phyloP scores from a whole-genome alignment of 2,113 vertebrate species.

The Nettapus auritus region DNA sequence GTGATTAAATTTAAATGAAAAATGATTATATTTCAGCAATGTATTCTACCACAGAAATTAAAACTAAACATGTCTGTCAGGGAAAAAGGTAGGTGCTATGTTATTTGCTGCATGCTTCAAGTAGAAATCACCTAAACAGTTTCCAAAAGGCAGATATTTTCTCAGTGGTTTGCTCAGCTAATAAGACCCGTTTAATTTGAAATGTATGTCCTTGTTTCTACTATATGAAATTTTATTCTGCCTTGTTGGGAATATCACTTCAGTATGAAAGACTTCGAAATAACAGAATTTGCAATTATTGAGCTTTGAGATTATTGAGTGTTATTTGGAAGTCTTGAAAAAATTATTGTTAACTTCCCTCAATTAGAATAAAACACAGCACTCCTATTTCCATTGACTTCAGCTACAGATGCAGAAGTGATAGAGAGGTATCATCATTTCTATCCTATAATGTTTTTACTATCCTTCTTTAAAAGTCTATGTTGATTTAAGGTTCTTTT shows the following conservation, averaged over 20 bases:
- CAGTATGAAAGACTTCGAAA: background rate
- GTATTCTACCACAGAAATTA: background rate
- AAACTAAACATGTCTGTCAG: background rate
- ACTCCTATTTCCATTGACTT: background rate
- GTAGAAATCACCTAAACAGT: background rate
- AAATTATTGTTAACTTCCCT: background rate
- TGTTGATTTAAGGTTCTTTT: conserved; percentile 38
- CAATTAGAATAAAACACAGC: background rate
- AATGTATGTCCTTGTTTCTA: conserved; percentile 17
- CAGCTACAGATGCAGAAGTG: conserved; percentile 35
- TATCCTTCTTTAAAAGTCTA: conserved; percentile 51
- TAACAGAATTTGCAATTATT: conserved; percentile 21
- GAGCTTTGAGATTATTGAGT: conserved; percentile 1
- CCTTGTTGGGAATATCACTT: background rate
- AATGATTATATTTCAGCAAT: background rate
- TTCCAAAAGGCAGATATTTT: conserved; percentile 15
- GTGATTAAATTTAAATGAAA: background rate
- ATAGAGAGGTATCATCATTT: conserved; percentile 12
- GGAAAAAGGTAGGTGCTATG: background rate
- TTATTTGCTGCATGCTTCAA: background rate
- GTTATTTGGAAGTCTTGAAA: conserved; percentile 32
- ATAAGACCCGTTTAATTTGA: background rate
- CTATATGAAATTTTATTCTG: conserved; percentile 6
- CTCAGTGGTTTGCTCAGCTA: background rate
- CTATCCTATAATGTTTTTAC: conserved; percentile 18